Base-by-base conservation (phyloP, 2,113 vertebrate genomes). In the Ictidomys tridecemlineatus region DNA sequence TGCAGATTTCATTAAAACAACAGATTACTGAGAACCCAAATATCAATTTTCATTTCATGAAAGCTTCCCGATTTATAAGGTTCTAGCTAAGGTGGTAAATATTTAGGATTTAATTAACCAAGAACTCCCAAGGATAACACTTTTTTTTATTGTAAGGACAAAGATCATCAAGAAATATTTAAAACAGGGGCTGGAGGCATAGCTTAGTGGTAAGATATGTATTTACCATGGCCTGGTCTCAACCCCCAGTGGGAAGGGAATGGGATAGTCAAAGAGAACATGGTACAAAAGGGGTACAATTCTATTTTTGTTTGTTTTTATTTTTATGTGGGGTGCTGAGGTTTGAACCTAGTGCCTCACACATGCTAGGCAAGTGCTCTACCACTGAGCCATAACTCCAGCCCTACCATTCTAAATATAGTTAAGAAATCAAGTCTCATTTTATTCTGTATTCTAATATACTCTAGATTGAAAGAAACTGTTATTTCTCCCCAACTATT, bases 381-480 rank as follows among this genome's bases (percentile, higher is more conserved):
- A 42, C 39, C 39, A 5, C 39, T 42, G 39, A 42, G 39, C 39
- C 39, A 42, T 42, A 42, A 42, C 39, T 42, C 39, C 4, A 42
- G 39, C 39, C 39, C 39, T 61, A 26, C 0, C 61, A 78, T 67
- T 67, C 32, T 56, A 85, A 77, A 37, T 69, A 87, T 2, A 84
- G 48, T 78, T n/a, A 48, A 42, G 82, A 82, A 77, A 72, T 30
- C 30, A 86, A 73, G 65, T 78, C 39, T 32, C 53, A 85, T 8
- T 65, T 79, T 83, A 67, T 6, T 73, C 74, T 91, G 67, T 61
- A 67, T 69, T 94, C 94, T 89, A 45, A 80, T 28, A 37, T 37
- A 69, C 9, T 78, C 80, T 14, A 63, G 48, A 51, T 32, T 17
- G 76, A 20, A 1, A 28, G 32, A 24, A 53, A 72, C 8, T 82